A percentile compares a stretch with the other conserved stretches of the same genome.
phyloP scores from a whole-genome alignment of 2,113 vertebrate genomes.

The Burhinus bistriatus region DNA sequence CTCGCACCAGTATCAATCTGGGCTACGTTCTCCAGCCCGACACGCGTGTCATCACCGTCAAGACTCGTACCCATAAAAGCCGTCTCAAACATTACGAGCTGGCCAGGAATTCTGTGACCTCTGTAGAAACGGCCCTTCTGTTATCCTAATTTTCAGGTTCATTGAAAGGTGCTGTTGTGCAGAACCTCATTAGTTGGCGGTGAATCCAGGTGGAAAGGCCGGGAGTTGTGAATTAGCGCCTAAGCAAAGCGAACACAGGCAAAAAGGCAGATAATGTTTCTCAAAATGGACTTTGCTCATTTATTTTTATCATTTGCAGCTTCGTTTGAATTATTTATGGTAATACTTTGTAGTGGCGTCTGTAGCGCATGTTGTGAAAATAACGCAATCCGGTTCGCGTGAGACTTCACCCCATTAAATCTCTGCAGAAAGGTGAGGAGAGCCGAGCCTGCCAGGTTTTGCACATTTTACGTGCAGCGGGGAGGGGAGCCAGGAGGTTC shows the following conservation, averaged over 20 bases:
- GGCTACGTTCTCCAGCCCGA: neutral
- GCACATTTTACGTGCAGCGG: accelerated
- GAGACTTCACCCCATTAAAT: neutral
- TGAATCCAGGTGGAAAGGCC: neutral
- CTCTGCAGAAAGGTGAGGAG: neutral
- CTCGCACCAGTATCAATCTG: neutral
- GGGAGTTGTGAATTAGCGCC: neutral
- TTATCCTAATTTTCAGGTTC: neutral
- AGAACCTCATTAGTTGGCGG: neutral
- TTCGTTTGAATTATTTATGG: neutral
- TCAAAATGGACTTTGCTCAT: neutral
- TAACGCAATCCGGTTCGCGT: neutral
- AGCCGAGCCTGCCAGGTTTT: neutral
- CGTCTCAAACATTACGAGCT: neutral
- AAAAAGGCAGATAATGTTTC: neutral
- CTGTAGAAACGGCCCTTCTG: neutral
- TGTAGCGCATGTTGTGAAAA: neutral
- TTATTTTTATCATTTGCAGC: neutral
- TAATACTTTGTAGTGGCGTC: neutral
- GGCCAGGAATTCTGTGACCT: neutral
- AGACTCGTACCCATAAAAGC: neutral
- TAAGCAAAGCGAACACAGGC: neutral
- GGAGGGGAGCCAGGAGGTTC: neutral
- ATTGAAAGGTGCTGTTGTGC: neutral
- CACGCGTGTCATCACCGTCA: too few species aligned